A percentile compares a stretch with the other conserved stretches of the same genome.
Evolutionary conservation across 1,140 invertebrate genomes (phyloP).

Genomic region (Chironomus tepperi): DNA sequence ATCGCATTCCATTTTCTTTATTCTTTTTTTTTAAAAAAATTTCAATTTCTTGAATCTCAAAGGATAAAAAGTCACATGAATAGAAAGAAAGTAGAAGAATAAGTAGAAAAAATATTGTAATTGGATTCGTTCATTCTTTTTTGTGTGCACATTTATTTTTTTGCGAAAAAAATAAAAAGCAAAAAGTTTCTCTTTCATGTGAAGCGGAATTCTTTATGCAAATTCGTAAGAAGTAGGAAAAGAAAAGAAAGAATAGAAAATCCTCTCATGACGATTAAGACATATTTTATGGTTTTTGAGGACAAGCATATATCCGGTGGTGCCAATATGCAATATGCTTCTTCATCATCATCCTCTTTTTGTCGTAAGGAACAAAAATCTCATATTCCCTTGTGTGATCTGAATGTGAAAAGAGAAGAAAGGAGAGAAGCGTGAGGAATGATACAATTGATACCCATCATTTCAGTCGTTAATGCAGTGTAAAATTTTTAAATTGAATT

Average conservation of each 20-base stretch:
- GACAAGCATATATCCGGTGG: slow-evolving; percentile 9
- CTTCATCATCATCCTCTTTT: too few relatives aligned
- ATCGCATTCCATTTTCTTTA: too few relatives aligned
- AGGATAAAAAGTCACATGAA: neutral
- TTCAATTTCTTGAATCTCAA: neutral
- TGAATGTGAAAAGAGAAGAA: neutral
- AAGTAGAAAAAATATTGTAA: neutral
- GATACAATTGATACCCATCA: slow-evolving; percentile 12
- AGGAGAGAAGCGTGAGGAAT: neutral
- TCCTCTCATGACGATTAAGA: slow-evolving; percentile 10
- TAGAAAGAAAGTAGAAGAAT: too few relatives aligned
- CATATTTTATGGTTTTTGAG: slow-evolving; percentile 23
- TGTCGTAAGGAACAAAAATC: neutral
- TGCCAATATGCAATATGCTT: too few relatives aligned
- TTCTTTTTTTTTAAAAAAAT: too few relatives aligned
- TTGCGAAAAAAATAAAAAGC: neutral
- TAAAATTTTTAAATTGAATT: slow-evolving; percentile 21
- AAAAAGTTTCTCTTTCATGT: neutral
- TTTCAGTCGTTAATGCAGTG: slow-evolving; percentile 16
- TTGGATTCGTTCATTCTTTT: slow-evolving; percentile 16
- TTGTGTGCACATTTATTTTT: neutral
- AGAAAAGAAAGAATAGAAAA: neutral
- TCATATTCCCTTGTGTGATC: neutral
- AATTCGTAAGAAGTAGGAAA: neutral
- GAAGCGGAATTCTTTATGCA: slow-evolving; percentile 1